Percentiles rank a stretch among this genome's conserved stretches.
phyloP scores from a whole-genome alignment of 2,888 invertebrate species.

The Andrena trimmerana region DNA sequence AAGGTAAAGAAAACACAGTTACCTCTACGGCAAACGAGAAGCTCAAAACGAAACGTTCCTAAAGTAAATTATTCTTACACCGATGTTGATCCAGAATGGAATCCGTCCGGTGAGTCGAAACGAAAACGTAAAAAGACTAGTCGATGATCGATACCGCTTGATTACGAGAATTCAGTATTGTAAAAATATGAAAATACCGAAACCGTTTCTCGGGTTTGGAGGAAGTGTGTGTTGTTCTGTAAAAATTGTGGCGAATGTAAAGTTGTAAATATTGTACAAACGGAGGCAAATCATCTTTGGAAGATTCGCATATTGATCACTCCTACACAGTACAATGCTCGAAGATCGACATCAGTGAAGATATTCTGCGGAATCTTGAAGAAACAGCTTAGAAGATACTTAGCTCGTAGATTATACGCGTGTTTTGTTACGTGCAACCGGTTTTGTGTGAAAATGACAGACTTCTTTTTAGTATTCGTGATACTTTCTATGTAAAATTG shows the following conservation, averaged over 20 bases:
- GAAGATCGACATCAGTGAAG: constrained; percentile 59
- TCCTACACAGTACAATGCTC: constrained; percentile 42
- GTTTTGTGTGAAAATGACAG: constrained; percentile 11
- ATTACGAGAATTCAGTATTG: constrained; percentile 58
- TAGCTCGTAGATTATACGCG: constrained; percentile 24
- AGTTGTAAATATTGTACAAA: constrained; percentile 67
- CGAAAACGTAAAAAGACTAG: constrained; percentile 79
- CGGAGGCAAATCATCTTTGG: constrained; percentile 26
- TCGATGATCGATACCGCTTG: constrained; percentile 79
- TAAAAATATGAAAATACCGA: constrained; percentile 34
- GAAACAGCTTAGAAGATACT: constrained; percentile 36
- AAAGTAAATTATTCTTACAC: constrained; percentile 82
- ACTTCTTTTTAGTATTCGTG: constrained; percentile 18
- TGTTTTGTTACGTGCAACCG: constrained; percentile 17
- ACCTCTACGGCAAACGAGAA: constrained; percentile 76
- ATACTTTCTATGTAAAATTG: constrained; percentile 12
- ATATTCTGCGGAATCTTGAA: constrained; percentile 20
- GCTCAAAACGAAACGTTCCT: constrained; percentile 81
- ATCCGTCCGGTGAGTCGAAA: constrained; percentile 79
- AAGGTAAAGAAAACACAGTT: constrained; percentile 63
- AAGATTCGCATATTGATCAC: constrained; percentile 45
- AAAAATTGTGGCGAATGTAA: constrained; percentile 55
- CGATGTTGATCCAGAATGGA: constrained; percentile 81
- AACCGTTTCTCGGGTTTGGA: constrained; percentile 26
- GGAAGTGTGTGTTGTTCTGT: constrained; percentile 39